Conservation (phyloP, 2,113 vertebrate genomes). For the Xerus inauris region DNA sequence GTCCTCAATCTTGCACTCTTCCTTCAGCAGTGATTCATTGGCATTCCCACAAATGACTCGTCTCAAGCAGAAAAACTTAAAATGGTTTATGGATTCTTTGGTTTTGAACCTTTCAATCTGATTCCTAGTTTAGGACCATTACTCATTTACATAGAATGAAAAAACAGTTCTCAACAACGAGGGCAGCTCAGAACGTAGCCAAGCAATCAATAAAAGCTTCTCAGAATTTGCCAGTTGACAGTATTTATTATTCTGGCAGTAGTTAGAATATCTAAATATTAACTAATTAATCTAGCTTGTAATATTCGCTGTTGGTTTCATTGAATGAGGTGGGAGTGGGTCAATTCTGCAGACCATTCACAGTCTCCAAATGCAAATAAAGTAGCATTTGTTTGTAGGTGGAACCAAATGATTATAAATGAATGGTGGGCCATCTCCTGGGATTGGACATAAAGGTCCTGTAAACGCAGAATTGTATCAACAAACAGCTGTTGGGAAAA, state of each 20-base stretch:
- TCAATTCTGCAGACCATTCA: constrained; percentile 49
- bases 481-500: constrained; percentile 93
- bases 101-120: background rate
- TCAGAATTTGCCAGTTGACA: constrained; percentile 39
- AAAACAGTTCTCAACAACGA: background rate
- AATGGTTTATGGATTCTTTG: background rate
- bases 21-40: background rate
- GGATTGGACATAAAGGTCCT: constrained; percentile 91
- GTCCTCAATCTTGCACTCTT: no score
- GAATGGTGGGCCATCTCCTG: constrained; percentile 87
- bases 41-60: background rate
- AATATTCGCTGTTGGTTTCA: constrained; percentile 75
- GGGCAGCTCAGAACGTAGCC: background rate
- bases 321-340: constrained; percentile 63
- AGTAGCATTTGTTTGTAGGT: constrained; percentile 86
- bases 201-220: constrained; percentile 29
- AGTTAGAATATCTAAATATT: constrained; percentile 63
- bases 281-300: constrained; percentile 81
- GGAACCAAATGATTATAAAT: constrained; percentile 90
- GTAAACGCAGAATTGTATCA: constrained; percentile 90
- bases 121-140: background rate
- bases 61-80: constrained; percentile 25
- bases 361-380: constrained; percentile 75
- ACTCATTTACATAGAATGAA: background rate
- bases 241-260: constrained; percentile 71